phyloP scores from a whole-genome alignment of 2,888 invertebrate genomes.

The Sinhomidia bicolor region DNA sequence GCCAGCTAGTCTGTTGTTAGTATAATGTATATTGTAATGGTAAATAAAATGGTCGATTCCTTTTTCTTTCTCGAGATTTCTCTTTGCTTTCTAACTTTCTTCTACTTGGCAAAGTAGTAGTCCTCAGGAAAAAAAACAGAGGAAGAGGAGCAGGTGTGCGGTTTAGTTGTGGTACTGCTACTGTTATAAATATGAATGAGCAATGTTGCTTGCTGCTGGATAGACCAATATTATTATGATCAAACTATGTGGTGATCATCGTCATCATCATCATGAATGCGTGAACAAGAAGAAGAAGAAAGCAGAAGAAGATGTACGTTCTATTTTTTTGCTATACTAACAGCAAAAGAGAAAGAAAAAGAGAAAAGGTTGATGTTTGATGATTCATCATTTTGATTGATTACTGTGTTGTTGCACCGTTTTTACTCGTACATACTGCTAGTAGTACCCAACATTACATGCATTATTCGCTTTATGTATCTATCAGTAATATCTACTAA shows the following conservation, averaged over 20 bases:
- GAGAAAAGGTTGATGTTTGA: constrained; percentile 54
- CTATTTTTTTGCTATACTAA: constrained; percentile 8
- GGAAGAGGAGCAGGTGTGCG: constrained; percentile 4
- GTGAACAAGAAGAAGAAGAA: too few relatives aligned
- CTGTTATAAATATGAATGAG: constrained; percentile 24
- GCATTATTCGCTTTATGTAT: background rate
- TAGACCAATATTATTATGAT: background rate
- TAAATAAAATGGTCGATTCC: background rate
- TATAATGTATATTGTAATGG: background rate
- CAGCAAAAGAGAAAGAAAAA: background rate
- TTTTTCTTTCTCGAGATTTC: background rate
- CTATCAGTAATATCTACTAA: too few relatives aligned
- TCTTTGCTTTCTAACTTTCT: constrained; percentile 7
- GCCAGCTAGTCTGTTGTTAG: background rate
- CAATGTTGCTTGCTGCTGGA: background rate
- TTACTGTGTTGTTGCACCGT: constrained; percentile 44
- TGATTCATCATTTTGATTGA: constrained; percentile 73
- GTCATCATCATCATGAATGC: background rate
- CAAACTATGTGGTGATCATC: constrained; percentile 33
- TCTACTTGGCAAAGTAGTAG: background rate
- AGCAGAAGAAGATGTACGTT: background rate
- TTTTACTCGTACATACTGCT: background rate
- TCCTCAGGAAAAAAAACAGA: background rate
- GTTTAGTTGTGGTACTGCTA: background rate
- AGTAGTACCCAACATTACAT: background rate